phyloP scores from a whole-genome alignment of 2,797 vertebrate species.

The Xenops minutus region DNA sequence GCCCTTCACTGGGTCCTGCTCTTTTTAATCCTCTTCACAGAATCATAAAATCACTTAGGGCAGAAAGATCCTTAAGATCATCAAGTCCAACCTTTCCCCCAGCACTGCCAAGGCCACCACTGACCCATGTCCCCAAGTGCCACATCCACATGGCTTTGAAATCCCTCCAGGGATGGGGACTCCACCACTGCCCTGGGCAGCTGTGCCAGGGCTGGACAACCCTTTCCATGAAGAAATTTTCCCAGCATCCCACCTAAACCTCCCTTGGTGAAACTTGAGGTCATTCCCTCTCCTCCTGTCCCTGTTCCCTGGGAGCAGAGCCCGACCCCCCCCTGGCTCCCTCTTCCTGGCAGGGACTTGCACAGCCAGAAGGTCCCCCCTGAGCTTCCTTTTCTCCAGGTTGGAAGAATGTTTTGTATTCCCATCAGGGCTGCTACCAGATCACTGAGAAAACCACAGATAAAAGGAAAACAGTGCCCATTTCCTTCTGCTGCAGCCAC shows the following conservation, averaged over 20 bases:
- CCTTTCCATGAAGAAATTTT: neutral
- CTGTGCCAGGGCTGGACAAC: neutral
- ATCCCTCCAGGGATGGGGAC: neutral
- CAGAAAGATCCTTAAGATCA: neutral
- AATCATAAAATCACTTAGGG: neutral
- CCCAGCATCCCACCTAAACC: neutral
- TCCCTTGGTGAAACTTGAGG: neutral
- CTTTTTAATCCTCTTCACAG: no score
- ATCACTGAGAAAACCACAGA: neutral
- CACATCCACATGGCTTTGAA: neutral
- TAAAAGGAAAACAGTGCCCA: neutral
- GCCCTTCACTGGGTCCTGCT: no score
- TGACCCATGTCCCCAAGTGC: neutral
- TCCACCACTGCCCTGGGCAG: neutral
- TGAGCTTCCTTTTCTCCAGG: neutral
- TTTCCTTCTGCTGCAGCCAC: neutral
- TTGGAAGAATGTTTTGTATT: neutral
- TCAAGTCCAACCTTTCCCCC: no score
- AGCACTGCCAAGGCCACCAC: neutral
- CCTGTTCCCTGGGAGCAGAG: neutral
- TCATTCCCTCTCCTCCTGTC: neutral
- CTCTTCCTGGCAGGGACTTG: neutral
- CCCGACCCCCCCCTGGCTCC: fast-evolving
- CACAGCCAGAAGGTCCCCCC: neutral
- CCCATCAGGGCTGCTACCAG: neutral